These are phyloP conservation scores for Lagopus leucura DNA, from an alignment of 2,113 vertebrate species.

Conservation along the genomic window DNA sequence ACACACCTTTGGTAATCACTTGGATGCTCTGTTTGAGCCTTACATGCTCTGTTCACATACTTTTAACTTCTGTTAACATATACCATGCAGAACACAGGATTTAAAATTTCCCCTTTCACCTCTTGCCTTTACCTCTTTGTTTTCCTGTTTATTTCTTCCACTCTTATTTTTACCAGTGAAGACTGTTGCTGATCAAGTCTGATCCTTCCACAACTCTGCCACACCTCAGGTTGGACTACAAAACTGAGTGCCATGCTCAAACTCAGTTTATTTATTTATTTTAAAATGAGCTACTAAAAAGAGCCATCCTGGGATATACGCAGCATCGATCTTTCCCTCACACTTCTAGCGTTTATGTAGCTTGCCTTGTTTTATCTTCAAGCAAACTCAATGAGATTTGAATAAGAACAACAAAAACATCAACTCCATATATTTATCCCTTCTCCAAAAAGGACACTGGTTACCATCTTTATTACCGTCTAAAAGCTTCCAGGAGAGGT, in stretches of 20 bases:
- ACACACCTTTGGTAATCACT: background rate
- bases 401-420: background rate
- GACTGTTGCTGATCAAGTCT: background rate
- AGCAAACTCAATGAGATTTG: background rate
- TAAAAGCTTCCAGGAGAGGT: background rate
- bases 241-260: conserved; percentile 3
- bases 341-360: background rate
- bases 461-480: background rate
- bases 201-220: background rate
- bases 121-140: background rate
- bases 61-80: background rate
- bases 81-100: background rate
- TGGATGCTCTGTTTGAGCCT: background rate
- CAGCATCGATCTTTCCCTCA: background rate
- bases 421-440: background rate
- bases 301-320: background rate
- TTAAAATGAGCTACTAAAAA: background rate
- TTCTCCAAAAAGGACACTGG: background rate
- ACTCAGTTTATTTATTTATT: background rate
- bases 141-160: background rate
- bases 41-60: background rate
- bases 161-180: background rate
- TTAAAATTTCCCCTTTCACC: background rate
- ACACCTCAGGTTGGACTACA: background rate
- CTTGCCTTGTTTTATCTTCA: conserved; percentile 8